Evolutionary conservation across 2,797 vertebrate genomes (phyloP).

Genomic region (Siniperca scherzeri): DNA sequence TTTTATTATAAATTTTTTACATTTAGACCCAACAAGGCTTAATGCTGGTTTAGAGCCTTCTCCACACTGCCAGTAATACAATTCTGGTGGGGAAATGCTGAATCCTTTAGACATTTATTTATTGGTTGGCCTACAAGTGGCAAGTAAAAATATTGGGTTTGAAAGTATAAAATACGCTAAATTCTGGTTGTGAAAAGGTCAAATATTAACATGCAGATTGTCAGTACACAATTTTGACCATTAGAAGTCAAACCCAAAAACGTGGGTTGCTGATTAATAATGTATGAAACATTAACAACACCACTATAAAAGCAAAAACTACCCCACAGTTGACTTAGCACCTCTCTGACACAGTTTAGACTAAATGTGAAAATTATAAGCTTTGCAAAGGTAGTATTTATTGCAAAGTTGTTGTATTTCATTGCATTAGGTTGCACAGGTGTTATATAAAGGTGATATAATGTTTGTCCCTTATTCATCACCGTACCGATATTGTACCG

Average conservation of each 20-base stretch:
- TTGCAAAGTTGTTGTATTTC: constrained; percentile 16
- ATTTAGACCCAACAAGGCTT: background rate
- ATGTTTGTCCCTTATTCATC: constrained; percentile 7
- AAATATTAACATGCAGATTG: background rate
- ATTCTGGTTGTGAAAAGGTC: background rate
- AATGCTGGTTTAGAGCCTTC: background rate
- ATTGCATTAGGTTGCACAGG: constrained; percentile 13
- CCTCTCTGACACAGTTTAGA: constrained; percentile 14
- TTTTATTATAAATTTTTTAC: background rate
- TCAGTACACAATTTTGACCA: background rate
- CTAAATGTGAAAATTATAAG: constrained; percentile 18
- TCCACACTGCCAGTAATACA: background rate
- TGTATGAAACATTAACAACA: background rate
- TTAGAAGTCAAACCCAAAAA: background rate
- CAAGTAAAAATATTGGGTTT: background rate
- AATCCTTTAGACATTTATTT: background rate
- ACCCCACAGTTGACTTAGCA: background rate
- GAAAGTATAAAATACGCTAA: background rate
- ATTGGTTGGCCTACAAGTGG: background rate
- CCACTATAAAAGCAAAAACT: background rate
- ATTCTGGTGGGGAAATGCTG: background rate
- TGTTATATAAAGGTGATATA: constrained; percentile 15
- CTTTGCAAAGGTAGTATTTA: constrained; percentile 1
- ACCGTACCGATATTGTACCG: background rate
- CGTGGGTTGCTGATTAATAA: background rate